These are phyloP conservation scores for Glaucomys volans DNA, from an alignment of 2,113 vertebrate genomes.

Conservation along the genomic window DNA sequence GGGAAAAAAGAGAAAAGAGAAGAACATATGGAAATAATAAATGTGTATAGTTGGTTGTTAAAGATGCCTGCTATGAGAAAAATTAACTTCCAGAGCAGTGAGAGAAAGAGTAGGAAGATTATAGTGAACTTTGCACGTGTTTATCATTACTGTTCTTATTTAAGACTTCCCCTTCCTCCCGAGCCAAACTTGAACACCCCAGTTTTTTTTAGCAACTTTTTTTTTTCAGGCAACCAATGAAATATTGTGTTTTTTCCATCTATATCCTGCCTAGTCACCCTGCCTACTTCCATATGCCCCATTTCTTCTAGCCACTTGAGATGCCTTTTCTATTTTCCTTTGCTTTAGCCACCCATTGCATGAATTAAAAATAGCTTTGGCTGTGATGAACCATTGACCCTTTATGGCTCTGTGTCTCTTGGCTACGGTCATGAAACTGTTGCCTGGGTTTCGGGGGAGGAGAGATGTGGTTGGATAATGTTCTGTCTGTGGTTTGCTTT, in stretches of 20 bases:
- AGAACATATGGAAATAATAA: conserved; percentile 78
- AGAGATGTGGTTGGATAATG: background rate
- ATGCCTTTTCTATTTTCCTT: conserved; percentile 41
- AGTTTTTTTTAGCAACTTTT: conserved; percentile 35
- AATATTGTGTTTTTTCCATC: background rate
- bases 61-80: conserved; percentile 66
- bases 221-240: background rate
- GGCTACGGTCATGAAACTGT: background rate
- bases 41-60: conserved; percentile 66
- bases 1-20: background rate
- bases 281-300: background rate
- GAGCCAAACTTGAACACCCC: conserved; percentile 10
- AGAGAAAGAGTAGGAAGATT: conserved; percentile 26
- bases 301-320: background rate
- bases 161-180: conserved; percentile 58
- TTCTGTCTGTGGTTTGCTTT: background rate
- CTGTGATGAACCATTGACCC: background rate
- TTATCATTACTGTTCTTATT: conserved; percentile 62
- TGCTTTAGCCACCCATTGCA: conserved; percentile 31
- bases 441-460: background rate
- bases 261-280: background rate
- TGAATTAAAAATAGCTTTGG: conserved; percentile 56
- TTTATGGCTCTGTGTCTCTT: conserved; percentile 9
- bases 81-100: background rate
- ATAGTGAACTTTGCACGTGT: conserved; percentile 26